A percentile compares a stretch with the other conserved stretches of the same genome.
phyloP scores from a whole-genome alignment of 2,113 vertebrate species.

The Cololabis saira region DNA sequence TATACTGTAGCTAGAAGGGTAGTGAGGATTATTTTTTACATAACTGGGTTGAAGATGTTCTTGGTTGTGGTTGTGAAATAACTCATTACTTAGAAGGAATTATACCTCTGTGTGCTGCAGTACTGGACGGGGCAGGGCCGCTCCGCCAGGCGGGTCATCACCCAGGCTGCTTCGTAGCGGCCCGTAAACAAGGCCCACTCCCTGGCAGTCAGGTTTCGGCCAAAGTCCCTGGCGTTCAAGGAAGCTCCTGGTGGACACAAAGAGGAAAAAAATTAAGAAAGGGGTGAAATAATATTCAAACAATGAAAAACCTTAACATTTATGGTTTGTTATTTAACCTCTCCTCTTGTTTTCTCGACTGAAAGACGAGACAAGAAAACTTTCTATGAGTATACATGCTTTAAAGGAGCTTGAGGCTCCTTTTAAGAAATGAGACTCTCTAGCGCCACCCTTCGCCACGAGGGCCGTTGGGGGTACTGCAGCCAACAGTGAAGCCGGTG shows the following conservation, averaged over 20 bases:
- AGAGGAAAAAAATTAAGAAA: background rate
- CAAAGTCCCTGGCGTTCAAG: slow-evolving; percentile 85
- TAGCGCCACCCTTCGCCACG: too few species aligned
- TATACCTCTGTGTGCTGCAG: slow-evolving; percentile 80
- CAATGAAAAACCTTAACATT: too few species aligned
- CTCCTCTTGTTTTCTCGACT: too few species aligned
- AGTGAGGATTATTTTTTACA: slow-evolving; percentile 14
- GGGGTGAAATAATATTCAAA: too few species aligned
- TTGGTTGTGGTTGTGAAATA: slow-evolving; percentile 3
- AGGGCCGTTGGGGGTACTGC: too few species aligned
- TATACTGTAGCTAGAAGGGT: background rate
- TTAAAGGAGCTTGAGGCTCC: too few species aligned
- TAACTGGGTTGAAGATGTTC: background rate
- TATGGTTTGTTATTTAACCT: too few species aligned
- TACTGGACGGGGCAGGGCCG: slow-evolving; percentile 88
- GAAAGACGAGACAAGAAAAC: too few species aligned
- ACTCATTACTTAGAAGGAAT: background rate
- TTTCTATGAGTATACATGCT: too few species aligned
- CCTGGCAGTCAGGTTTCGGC: slow-evolving; percentile 86
- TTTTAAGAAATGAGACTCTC: too few species aligned
- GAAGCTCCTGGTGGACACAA: slow-evolving; percentile 85
- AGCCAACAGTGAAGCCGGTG: too few species aligned
- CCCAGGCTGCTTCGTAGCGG: slow-evolving; percentile 86
- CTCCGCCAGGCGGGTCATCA: slow-evolving; percentile 88
- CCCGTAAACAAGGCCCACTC: slow-evolving; percentile 96